A percentile compares a stretch with the other conserved stretches of the same genome.
phyloP scores from a whole-genome alignment of 2,888 invertebrate species.

The Flabesymbios commensalis region DNA sequence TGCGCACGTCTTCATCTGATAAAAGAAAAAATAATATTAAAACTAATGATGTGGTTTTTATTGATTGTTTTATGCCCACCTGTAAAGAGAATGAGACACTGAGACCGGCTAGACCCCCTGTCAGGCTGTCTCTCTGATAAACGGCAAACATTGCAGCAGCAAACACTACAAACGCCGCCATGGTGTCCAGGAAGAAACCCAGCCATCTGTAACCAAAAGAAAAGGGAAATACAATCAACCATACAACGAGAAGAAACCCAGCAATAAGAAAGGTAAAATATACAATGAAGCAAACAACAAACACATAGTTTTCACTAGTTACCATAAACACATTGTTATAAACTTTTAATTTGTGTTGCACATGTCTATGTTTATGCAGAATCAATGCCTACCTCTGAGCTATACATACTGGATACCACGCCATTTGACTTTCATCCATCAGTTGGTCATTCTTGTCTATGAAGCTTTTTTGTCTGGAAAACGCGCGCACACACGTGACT shows the following conservation, averaged over 20 bases:
- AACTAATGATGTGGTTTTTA: neutral
- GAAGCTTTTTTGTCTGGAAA: constrained; percentile 39
- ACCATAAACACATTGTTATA: no score
- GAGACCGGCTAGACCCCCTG: constrained; percentile 70
- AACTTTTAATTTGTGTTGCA: no score
- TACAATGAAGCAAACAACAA: no score
- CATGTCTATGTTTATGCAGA: no score
- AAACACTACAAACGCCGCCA: constrained; percentile 92
- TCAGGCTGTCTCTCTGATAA: constrained; percentile 69
- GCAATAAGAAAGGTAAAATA: no score
- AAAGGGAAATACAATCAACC: no score
- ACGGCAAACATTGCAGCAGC: constrained; percentile 93
- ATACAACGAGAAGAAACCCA: no score
- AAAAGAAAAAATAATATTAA: neutral
- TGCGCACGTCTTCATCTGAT: neutral
- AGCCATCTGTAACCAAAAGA: no score
- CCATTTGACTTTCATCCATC: constrained; percentile 52
- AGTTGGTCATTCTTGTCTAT: constrained; percentile 36
- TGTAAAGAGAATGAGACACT: constrained; percentile 64
- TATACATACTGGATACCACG: no score
- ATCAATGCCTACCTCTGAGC: no score
- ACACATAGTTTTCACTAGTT: no score
- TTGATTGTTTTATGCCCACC: constrained; percentile 39
- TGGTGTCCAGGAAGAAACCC: constrained; percentile 90
- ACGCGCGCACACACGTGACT: constrained; percentile 24